Conservation (phyloP, 2,888 invertebrate species). For the Thymelicus sylvestris region DNA sequence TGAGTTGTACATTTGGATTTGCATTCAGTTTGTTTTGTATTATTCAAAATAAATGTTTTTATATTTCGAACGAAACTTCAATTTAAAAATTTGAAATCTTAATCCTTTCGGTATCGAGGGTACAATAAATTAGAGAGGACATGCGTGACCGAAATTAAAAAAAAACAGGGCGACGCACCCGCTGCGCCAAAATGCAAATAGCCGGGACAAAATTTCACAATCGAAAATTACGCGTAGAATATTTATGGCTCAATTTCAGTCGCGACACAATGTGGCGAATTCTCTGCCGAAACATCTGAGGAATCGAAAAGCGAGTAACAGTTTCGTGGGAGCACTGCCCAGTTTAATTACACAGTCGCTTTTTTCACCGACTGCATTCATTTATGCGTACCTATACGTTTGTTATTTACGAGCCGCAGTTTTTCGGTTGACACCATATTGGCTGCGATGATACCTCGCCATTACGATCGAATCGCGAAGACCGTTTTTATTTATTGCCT, state of each 20-base stretch:
- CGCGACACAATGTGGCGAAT: slow-evolving; percentile 55
- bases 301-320: slow-evolving; percentile 36
- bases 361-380: slow-evolving; percentile 53
- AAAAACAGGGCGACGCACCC: slow-evolving; percentile 31
- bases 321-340: slow-evolving; percentile 59
- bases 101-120: slow-evolving; percentile 32
- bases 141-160: slow-evolving; percentile 18
- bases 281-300: slow-evolving; percentile 23
- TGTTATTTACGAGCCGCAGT: slow-evolving; percentile 75
- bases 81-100: slow-evolving; percentile 35
- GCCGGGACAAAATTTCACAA: slow-evolving; percentile 39
- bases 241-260: slow-evolving; percentile 80
- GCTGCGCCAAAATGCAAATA: slow-evolving; percentile 37
- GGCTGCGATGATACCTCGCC: slow-evolving; percentile 34
- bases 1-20: slow-evolving; percentile 8
- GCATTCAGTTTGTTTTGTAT: slow-evolving; percentile 4
- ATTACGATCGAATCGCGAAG: slow-evolving; percentile 30
- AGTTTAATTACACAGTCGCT: slow-evolving; percentile 71
- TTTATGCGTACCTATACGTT: slow-evolving; percentile 62
- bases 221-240: slow-evolving; percentile 71
- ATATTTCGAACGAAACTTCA: slow-evolving; percentile 21
- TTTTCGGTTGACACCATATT: slow-evolving; percentile 73
- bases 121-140: slow-evolving; percentile 28
- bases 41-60: slow-evolving; percentile 6
- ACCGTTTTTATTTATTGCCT: slow-evolving; percentile 33